Base-by-base conservation (phyloP, 2,888 invertebrate species). In the Hirtodrosophila histrioides region DNA sequence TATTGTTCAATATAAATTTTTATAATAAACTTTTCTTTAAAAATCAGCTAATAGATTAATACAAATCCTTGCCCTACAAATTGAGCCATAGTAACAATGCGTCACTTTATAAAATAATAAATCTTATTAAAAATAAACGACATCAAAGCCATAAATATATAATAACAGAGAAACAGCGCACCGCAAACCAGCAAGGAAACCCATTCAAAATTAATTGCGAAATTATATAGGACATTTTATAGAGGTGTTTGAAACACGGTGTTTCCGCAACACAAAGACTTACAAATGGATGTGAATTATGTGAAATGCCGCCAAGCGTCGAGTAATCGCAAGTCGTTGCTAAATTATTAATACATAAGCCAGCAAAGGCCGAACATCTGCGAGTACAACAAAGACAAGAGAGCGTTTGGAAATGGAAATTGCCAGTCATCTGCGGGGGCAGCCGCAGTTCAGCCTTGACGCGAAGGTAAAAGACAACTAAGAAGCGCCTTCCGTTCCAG, bases 331-430 rank as follows among this genome's bases (percentile, higher is more conserved):
- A 69, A 60, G 45, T 69, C 44, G 64, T 57, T 71, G 68, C 68
- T 83, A 83, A 84, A 84, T 86, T 84, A 84, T 86, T 80, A 84
- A 84, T 84, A 80, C 80, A 69, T 72, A 71, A 76, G 70, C 60
- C 68, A 57, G 55, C 41, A 65, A 75, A 67, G 60, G 68, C 49
- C 56, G 43, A 68, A 70, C 75, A 75, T 69, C 83, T 78, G 70
- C 61, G 72, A 69, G 50, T 72, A 69, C 69, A 75, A 62, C 63
- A 60, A 45, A 50, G 39, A 51, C 51, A 63, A 33, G 44, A 45
- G 40, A 50, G 49, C 55, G 53, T 23, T 65, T 53, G 44, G 43
- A 68, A 76, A 65, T 53, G 44, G 43, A 68, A 76, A 65, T 62
- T 69, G 71, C 82, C 71, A 78, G 66, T 78, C 85, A 81, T 76